Conservation (phyloP, 2,888 invertebrate genomes). For the Ceriagrion tenellum region DNA sequence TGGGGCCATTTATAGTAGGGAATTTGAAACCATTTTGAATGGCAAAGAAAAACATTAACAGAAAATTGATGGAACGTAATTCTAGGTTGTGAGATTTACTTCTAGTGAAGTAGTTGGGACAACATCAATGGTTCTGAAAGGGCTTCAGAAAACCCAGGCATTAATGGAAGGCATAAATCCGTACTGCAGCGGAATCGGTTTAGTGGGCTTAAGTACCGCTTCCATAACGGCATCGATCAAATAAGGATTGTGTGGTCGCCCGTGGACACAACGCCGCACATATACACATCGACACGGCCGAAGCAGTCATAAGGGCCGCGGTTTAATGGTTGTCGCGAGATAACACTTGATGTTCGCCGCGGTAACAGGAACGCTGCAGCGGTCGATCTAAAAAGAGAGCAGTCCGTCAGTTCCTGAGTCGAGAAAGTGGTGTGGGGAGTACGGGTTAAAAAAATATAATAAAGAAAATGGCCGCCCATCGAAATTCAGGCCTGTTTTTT, state of each 20-base stretch:
- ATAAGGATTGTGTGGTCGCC: not conserved
- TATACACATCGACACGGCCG: not conserved
- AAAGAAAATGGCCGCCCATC: not conserved
- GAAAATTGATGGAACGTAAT: too few species aligned
- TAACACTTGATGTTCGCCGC: slow-evolving; percentile 32
- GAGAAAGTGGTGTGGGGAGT: not conserved
- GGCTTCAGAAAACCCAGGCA: not conserved
- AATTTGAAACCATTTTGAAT: too few species aligned
- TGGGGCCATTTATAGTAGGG: too few species aligned
- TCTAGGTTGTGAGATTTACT: not conserved
- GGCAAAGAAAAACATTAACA: too few species aligned
- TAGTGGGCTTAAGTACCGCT: not conserved
- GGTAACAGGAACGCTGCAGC: not conserved
- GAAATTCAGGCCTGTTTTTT: not conserved
- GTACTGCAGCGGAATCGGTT: not conserved
- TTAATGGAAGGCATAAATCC: not conserved
- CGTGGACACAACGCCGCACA: not conserved
- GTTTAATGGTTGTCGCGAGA: slow-evolving; percentile 26
- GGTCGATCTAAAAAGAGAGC: not conserved
- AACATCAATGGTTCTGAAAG: not conserved
- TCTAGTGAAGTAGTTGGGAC: not conserved
- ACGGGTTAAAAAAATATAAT: not conserved
- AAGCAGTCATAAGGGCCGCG: slow-evolving; percentile 20
- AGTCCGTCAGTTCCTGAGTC: not conserved
- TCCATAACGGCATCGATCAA: not conserved